Evolutionary conservation across 1,140 invertebrate genomes (phyloP).

Genomic region (Drosophila malerkotliana): DNA sequence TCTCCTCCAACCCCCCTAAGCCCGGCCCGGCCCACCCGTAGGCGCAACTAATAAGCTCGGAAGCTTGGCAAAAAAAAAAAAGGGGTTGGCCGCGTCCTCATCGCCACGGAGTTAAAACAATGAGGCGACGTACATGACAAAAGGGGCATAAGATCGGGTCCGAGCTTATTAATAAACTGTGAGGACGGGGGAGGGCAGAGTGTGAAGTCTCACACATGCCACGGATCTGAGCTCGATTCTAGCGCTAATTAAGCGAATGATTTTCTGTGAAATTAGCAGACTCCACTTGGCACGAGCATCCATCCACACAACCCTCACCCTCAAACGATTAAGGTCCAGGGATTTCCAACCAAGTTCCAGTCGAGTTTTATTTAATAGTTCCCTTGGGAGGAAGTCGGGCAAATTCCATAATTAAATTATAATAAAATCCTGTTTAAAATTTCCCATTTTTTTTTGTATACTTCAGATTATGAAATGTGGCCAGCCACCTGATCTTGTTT

Average conservation of each 20-base stretch:
- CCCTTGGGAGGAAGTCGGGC: neutral
- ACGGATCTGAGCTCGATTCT: conserved; percentile 12
- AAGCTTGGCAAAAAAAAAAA: conserved; percentile 1
- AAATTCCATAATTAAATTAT: too few species aligned
- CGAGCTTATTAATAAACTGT: conserved; percentile 72
- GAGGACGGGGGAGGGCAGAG: conserved; percentile 28
- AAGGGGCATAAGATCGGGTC: conserved; percentile 12
- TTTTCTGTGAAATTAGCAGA: conserved; percentile 55
- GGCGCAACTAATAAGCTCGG: conserved; percentile 53
- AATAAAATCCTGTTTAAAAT: too few species aligned
- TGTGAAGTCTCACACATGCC: conserved; percentile 72
- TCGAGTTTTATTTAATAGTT: neutral
- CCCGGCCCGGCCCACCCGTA: conserved; percentile 37
- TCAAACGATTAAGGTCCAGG: neutral
- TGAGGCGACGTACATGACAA: conserved; percentile 62
- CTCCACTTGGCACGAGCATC: conserved; percentile 47
- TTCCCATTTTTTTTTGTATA: too few species aligned
- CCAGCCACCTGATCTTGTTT: conserved; percentile 3
- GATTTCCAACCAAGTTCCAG: too few species aligned
- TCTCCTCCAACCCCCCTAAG: conserved; percentile 7
- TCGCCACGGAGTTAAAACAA: conserved; percentile 69
- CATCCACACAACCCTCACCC: neutral
- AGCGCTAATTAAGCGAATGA: conserved; percentile 73
- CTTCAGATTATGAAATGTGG: neutral
- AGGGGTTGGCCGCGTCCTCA: conserved; percentile 48